Conservation (phyloP, 2,797 vertebrate species). For the Anomalospiza imberbis region DNA sequence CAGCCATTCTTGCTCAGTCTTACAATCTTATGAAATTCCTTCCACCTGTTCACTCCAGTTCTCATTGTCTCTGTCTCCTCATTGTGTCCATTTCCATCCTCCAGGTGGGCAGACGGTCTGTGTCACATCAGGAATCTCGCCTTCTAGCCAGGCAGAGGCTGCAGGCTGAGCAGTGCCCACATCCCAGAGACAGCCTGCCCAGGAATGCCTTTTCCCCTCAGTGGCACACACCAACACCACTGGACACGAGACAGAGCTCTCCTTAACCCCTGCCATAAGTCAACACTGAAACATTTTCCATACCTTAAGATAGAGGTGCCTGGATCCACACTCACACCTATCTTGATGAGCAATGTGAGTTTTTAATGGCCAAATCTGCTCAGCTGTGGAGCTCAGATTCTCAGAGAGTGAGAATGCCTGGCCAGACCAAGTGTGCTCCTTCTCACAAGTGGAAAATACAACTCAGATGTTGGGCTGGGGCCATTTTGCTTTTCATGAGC, state of each 20-base stretch:
- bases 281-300: background rate
- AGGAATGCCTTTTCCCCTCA: background rate
- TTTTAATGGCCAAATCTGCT: background rate
- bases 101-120: accelerated
- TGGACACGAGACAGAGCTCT: accelerated
- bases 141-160: background rate
- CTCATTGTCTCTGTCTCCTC: background rate
- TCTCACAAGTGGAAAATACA: background rate
- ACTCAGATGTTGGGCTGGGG: background rate
- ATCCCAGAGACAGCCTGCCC: background rate
- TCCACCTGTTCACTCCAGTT: background rate
- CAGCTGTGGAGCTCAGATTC: background rate
- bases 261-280: background rate
- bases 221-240: background rate
- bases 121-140: accelerated
- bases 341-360: background rate
- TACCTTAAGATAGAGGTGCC: background rate
- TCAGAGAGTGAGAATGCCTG: background rate
- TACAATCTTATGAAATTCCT: background rate
- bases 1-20: background rate
- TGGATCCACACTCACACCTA: background rate
- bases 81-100: background rate
- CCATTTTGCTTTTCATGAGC: background rate
- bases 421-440: background rate
- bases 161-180: background rate